Evolutionary conservation across 2,797 vertebrate species (phyloP).

Genomic region (Benthosema pterotum): DNA sequence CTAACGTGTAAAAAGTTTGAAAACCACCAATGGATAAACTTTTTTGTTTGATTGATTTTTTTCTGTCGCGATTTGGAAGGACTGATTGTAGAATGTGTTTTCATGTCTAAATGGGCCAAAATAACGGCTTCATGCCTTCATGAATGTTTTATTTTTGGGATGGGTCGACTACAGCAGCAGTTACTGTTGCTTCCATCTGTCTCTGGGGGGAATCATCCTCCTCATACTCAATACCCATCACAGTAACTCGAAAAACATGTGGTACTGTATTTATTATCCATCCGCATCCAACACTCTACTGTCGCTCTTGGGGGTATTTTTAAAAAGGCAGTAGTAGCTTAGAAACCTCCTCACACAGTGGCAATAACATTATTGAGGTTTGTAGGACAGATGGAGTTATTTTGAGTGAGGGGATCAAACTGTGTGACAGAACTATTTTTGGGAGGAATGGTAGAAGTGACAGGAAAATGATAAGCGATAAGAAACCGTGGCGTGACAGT

Average conservation of each 20-base stretch:
- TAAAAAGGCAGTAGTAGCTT: conserved; percentile 25
- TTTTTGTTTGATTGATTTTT: too few species aligned
- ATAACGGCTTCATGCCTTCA: too few species aligned
- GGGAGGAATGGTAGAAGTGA: conserved; percentile 44
- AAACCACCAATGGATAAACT: too few species aligned
- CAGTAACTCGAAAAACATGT: conserved; percentile 26
- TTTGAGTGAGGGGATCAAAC: conserved; percentile 63
- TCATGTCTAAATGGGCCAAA: too few species aligned
- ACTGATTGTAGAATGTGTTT: too few species aligned
- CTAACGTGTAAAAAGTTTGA: too few species aligned
- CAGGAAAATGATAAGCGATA: conserved; percentile 23
- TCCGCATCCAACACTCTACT: conserved; percentile 5
- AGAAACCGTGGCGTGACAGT: conserved; percentile 45
- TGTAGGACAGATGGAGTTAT: conserved; percentile 56
- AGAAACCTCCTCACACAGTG: conserved; percentile 49
- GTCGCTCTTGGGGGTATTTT: conserved; percentile 14
- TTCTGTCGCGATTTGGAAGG: too few species aligned
- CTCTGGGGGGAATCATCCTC: too few species aligned
- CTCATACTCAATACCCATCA: neutral
- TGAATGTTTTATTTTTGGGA: too few species aligned
- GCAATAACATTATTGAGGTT: conserved; percentile 66
- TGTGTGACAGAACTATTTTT: conserved; percentile 45
- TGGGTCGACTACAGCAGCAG: too few species aligned
- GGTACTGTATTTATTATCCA: neutral
- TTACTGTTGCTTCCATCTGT: too few species aligned